phyloP scores from a whole-genome alignment of 2,113 vertebrate genomes.

The Epinephelus fuscoguttatus region DNA sequence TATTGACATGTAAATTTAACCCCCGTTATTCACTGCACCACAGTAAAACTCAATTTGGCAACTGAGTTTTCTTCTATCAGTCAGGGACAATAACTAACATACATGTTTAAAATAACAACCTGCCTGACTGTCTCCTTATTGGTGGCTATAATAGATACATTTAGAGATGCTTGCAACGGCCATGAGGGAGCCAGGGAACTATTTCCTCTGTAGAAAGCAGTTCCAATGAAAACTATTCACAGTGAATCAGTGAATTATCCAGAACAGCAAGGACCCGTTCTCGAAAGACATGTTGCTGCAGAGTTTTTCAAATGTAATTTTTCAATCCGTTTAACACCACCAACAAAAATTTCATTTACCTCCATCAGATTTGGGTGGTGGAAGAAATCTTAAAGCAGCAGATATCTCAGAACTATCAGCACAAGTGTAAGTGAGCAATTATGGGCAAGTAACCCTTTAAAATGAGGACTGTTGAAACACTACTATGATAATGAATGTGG shows the following conservation, averaged over 20 bases:
- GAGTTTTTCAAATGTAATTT: neutral
- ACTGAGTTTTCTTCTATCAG: neutral
- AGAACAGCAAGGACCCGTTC: neutral
- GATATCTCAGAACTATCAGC: neutral
- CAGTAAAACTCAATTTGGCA: neutral
- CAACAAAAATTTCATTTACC: neutral
- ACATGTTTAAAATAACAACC: no score
- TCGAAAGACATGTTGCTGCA: neutral
- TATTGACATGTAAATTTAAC: neutral
- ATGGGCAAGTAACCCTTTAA: neutral
- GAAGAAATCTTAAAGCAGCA: neutral
- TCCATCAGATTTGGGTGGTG: neutral
- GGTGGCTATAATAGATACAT: neutral
- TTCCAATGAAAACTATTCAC: neutral
- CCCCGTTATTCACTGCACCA: neutral
- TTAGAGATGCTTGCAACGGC: neutral
- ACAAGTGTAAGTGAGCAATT: no score
- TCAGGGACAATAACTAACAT: neutral
- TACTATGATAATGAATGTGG: neutral
- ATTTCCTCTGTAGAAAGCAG: neutral
- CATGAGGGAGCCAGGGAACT: neutral
- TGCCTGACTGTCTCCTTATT: no score
- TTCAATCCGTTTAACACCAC: neutral
- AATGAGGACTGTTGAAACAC: neutral
- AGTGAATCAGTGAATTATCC: neutral